Percentiles rank a stretch among this genome's conserved stretches.
phyloP scores from a whole-genome alignment of 2,888 invertebrate genomes.

The Plusia festucae region DNA sequence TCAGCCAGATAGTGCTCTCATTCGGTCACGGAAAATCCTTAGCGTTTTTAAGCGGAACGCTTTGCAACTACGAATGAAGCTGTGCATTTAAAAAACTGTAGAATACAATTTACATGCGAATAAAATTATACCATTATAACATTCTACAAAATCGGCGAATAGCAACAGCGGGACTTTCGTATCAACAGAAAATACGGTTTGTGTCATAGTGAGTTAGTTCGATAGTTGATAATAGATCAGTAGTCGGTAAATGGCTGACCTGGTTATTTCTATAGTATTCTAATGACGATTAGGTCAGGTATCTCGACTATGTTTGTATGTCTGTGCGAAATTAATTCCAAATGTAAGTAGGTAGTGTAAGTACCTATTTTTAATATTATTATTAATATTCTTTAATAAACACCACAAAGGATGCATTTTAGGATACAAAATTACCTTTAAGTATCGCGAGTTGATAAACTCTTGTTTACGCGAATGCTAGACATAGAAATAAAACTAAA shows the following conservation, averaged over 20 bases:
- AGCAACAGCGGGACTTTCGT: slow-evolving; percentile 57
- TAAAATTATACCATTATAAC: slow-evolving; percentile 72
- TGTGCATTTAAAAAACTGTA: slow-evolving; percentile 76
- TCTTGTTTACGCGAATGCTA: no score
- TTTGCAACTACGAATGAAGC: slow-evolving; percentile 83
- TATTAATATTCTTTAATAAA: no score
- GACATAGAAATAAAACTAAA: no score
- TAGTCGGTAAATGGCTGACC: slow-evolving; percentile 33
- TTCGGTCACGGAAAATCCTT: slow-evolving; percentile 83
- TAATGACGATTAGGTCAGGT: slow-evolving; percentile 12
- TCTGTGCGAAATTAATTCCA: neutral
- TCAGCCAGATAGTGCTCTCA: slow-evolving; percentile 80
- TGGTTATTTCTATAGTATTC: slow-evolving; percentile 30
- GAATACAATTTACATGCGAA: slow-evolving; percentile 75
- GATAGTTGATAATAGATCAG: slow-evolving; percentile 11
- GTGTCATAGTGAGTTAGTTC: slow-evolving; percentile 21
- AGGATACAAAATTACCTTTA: no score
- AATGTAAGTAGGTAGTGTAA: no score
- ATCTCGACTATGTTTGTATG: neutral
- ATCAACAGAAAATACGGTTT: slow-evolving; percentile 43
- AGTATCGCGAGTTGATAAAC: no score
- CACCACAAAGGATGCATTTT: no score
- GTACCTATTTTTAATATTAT: no score
- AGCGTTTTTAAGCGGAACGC: slow-evolving; percentile 83
- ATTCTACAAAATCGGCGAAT: slow-evolving; percentile 56